Evolutionary conservation across 1,140 invertebrate genomes (phyloP).

Genomic region (Thereuonema tuberculata): DNA sequence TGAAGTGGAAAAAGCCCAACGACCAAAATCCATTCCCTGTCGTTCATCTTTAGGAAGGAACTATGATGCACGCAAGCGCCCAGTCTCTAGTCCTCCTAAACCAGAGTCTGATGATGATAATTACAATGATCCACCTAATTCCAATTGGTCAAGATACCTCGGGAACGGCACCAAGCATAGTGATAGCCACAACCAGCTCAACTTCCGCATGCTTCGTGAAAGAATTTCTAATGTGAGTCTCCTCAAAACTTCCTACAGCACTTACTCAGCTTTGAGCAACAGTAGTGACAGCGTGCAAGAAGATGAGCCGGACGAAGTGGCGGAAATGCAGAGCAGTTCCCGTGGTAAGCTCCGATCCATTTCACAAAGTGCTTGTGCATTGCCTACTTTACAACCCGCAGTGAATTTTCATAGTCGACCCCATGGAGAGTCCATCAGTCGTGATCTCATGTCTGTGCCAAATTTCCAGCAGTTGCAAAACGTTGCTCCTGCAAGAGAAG

Average conservation of each 20-base stretch:
- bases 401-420: conserved; percentile 50
- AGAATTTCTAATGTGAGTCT: conserved; percentile 8
- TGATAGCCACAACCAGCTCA: conserved; percentile 8
- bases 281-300: conserved; percentile 9
- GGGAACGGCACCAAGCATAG: background rate
- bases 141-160: background rate
- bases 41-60: background rate
- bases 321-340: conserved; percentile 17
- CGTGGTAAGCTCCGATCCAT: conserved; percentile 26
- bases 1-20: background rate
- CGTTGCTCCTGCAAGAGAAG: background rate
- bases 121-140: background rate
- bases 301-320: conserved; percentile 16
- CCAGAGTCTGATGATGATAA: background rate
- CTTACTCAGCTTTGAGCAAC: conserved; percentile 9
- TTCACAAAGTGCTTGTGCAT: conserved; percentile 52
- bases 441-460: conserved; percentile 59
- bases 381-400: conserved; percentile 53
- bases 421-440: conserved; percentile 41
- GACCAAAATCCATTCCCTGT: conserved; percentile 5
- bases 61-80: background rate
- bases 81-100: background rate
- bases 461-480: conserved; percentile 37
- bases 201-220: conserved; percentile 2
- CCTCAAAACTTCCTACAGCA: background rate